phyloP scores from a whole-genome alignment of 2,888 invertebrate genomes.

The Pterostichus madidus region DNA sequence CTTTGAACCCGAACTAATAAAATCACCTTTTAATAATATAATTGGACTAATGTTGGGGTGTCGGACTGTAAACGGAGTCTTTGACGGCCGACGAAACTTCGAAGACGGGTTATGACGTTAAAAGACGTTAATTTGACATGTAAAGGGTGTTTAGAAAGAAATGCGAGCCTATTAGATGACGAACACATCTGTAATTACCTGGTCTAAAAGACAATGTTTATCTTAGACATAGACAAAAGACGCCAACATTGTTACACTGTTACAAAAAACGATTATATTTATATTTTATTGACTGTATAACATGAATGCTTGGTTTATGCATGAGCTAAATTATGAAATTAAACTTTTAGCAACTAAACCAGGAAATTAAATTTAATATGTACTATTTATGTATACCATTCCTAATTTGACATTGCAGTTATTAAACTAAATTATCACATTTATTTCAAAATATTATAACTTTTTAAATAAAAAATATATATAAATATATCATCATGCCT shows the following conservation, averaged over 20 bases:
- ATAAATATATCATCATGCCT: too few relatives aligned
- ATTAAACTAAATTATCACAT: too few relatives aligned
- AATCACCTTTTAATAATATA: constrained; percentile 67
- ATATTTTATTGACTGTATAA: too few relatives aligned
- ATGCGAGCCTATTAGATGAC: constrained; percentile 69
- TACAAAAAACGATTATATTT: neutral
- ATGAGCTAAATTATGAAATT: too few relatives aligned
- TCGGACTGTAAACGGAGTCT: constrained; percentile 23
- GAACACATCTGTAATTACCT: constrained; percentile 69
- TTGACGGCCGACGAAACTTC: constrained; percentile 45
- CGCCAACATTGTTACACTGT: constrained; percentile 49
- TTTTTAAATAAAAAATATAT: too few relatives aligned
- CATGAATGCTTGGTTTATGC: too few relatives aligned
- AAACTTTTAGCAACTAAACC: too few relatives aligned
- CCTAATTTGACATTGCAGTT: too few relatives aligned
- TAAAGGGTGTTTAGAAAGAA: constrained; percentile 71
- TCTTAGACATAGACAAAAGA: constrained; percentile 48
- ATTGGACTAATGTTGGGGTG: constrained; percentile 61
- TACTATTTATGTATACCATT: too few relatives aligned
- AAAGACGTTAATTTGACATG: constrained; percentile 75
- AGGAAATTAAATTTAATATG: too few relatives aligned
- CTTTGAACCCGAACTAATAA: constrained; percentile 60
- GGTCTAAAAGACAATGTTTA: constrained; percentile 65
- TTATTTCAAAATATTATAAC: too few relatives aligned
- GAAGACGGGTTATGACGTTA: constrained; percentile 72